Conservation (phyloP, 2,113 vertebrate species). For the Tragelaphus imberbis region DNA sequence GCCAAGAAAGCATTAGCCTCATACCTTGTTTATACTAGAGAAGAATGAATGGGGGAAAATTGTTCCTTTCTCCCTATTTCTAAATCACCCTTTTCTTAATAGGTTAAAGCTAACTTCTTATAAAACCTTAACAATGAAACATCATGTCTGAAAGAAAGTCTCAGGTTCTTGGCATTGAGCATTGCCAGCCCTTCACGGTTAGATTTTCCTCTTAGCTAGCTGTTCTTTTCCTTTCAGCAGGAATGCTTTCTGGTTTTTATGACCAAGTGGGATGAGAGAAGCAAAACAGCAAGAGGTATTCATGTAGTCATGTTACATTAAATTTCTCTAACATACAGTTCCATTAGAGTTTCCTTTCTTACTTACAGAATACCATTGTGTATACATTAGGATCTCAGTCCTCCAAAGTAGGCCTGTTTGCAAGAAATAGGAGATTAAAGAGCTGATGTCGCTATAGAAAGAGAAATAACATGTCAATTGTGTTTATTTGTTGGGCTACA, state of each 20-base stretch:
- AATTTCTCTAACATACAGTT: slow-evolving; percentile 53
- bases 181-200: slow-evolving; percentile 45
- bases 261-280: slow-evolving; percentile 66
- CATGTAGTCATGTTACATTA: slow-evolving; percentile 61
- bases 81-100: slow-evolving; percentile 70
- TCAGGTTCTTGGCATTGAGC: slow-evolving; percentile 61
- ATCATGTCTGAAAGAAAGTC: slow-evolving; percentile 46
- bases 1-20: slow-evolving; percentile 58
- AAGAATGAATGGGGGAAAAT: slow-evolving; percentile 35
- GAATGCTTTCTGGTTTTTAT: slow-evolving; percentile 68
- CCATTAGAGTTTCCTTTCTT: slow-evolving; percentile 55
- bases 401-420: slow-evolving; percentile 62
- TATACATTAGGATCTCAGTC: slow-evolving; percentile 66
- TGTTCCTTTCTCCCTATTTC: slow-evolving; percentile 51
- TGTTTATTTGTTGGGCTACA: slow-evolving; percentile 78
- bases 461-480: slow-evolving; percentile 79
- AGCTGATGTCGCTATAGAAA: slow-evolving; percentile 71
- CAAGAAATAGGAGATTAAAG: slow-evolving; percentile 78
- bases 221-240: slow-evolving; percentile 58
- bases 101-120: slow-evolving; percentile 51
- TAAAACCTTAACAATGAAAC: slow-evolving; percentile 55
- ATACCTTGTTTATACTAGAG: slow-evolving; percentile 43
- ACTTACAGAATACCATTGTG: slow-evolving; percentile 57
- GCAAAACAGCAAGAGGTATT: slow-evolving; percentile 66
- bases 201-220: slow-evolving; percentile 60